Percentiles rank a stretch among this genome's conserved stretches.
phyloP scores from a whole-genome alignment of 2,888 invertebrate species.

The Trissolcus brochymenae region DNA sequence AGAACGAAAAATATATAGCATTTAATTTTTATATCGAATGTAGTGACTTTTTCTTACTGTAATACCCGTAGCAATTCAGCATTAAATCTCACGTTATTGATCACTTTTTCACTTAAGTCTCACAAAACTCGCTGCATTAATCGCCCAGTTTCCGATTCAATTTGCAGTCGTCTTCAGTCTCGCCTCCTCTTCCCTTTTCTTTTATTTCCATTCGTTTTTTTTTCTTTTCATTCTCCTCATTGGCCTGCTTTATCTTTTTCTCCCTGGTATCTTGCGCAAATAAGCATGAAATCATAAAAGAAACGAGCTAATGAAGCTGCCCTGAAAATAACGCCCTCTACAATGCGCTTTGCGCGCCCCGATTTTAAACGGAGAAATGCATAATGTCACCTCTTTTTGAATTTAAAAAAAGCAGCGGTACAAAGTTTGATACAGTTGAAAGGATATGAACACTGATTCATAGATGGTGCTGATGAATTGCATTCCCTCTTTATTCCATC shows the following conservation, averaged over 20 bases:
- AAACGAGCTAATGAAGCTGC: conserved; percentile 65
- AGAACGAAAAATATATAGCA: too few species aligned
- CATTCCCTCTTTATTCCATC: background rate
- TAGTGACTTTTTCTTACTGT: too few species aligned
- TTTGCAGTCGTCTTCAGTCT: conserved; percentile 47
- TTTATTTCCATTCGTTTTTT: conserved; percentile 28
- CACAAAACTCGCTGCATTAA: conserved; percentile 54
- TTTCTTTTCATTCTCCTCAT: conserved; percentile 27
- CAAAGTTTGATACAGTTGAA: background rate
- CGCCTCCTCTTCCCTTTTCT: conserved; percentile 6
- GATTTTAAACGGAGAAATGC: conserved; percentile 22
- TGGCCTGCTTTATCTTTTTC: conserved; percentile 46
- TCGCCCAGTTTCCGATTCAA: conserved; percentile 54
- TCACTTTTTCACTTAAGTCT: conserved; percentile 50
- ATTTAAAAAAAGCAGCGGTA: too few species aligned
- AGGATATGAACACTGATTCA: conserved; percentile 1
- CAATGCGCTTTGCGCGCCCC: conserved; percentile 67
- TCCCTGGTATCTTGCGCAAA: conserved; percentile 46
- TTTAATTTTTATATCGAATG: too few species aligned
- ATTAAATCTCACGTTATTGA: conserved; percentile 40
- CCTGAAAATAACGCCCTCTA: conserved; percentile 63
- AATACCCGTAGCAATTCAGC: too few species aligned
- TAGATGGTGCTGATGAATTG: conserved; percentile 30
- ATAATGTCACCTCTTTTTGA: too few species aligned
- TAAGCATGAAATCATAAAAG: conserved; percentile 56